Percentiles rank a stretch among this genome's conserved stretches.
Conservation (phyloP, 1,140 invertebrate genomes). For the Chironomus tepperi region DNA sequence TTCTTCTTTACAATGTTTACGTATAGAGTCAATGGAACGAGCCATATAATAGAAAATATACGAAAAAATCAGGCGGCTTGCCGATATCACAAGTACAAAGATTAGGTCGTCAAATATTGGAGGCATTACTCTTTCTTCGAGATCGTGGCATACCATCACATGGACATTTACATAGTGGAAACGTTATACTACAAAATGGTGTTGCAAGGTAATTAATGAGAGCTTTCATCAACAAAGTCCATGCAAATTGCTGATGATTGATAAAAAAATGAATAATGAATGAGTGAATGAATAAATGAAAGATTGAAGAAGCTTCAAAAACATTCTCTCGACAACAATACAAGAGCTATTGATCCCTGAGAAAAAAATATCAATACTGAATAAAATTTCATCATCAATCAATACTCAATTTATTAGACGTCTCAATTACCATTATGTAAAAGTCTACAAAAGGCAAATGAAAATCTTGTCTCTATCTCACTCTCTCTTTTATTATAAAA, state of each 20-base stretch:
- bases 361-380: neutral
- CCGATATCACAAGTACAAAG: conserved; percentile 69
- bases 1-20: too few species aligned
- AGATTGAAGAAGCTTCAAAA: too few species aligned
- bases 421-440: neutral
- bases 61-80: conserved; percentile 54
- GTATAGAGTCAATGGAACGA: conserved; percentile 50
- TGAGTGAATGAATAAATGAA: too few species aligned
- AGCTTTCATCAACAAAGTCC: too few species aligned
- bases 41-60: conserved; percentile 62
- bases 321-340: neutral
- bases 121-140: conserved; percentile 76
- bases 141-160: conserved; percentile 81
- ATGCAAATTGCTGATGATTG: too few species aligned
- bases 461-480: neutral
- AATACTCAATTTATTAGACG: neutral
- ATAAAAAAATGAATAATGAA: too few species aligned
- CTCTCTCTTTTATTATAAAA: neutral
- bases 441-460: neutral
- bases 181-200: conserved; percentile 84
- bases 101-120: conserved; percentile 78
- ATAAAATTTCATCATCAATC: neutral
- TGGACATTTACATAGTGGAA: conserved; percentile 79
- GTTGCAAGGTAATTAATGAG: conserved; percentile 52
- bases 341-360: too few species aligned